Base-by-base conservation (phyloP, 2,113 vertebrate species). In the Callaeas wilsoni region DNA sequence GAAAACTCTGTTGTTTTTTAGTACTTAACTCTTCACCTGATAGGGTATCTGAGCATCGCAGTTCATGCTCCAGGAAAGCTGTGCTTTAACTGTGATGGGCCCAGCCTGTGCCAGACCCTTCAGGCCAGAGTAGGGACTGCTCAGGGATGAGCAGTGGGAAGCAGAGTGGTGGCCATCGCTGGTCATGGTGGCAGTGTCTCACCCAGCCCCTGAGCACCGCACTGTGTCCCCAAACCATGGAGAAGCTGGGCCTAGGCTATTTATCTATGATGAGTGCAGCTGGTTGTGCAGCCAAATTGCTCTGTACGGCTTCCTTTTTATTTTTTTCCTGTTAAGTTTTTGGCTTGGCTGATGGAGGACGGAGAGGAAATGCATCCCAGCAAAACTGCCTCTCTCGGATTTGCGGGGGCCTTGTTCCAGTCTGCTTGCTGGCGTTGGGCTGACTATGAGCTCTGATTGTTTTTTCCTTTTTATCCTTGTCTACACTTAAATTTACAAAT, bases 171-270 rank as follows among this genome's bases (percentile, higher is more conserved):
- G 69, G 73, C 47, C 64, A 33, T 3, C 0, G 0, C 35, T 14
- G 41, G 32, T 14, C 71, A 44, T 14, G 3, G 60, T 0, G 0
- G 30, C 74, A 75, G 64, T 0, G 0, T 22, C 70, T 85, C 0
- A 0, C 41, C 47, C 12, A 15, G n/a, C 20, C 60, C 55, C 78
- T 5, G 27, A 52, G 75, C 62, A 39, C 53, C 0, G 0, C 1
- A 11, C 41, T 7, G 32, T 41, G 50, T n/a, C 33, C 44, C 55
- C 0, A 4, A 32, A 53, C 37, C 50, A 16, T 0, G 19, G 35
- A 71, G 75, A 62, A 90, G 68, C 57, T 1, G 5, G 59, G 67
- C 41, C n/a, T 49, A 55, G 47, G 56, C 39, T 89, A 52, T 69
- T 95, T 70, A 53, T 62, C 70, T 91, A 65, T 68, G 57, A 69